These are phyloP conservation scores for Sussaba pulchella DNA, from an alignment of 2,888 invertebrate species.

Conservation along the genomic window DNA sequence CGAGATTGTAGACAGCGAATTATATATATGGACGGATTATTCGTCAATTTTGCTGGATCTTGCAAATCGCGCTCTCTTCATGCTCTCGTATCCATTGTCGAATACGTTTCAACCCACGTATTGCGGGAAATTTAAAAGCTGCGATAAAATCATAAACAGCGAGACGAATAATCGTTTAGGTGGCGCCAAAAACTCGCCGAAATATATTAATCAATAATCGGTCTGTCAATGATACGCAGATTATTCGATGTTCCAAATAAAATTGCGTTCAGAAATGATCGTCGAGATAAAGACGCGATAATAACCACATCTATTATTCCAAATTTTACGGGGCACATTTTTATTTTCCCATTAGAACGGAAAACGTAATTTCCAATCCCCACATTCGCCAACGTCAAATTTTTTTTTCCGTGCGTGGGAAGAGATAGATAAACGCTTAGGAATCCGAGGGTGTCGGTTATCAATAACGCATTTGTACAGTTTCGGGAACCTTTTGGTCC, in stretches of 20 bases:
- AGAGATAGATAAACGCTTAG: conserved; percentile 10
- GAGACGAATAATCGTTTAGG: neutral
- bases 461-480: conserved; percentile 60
- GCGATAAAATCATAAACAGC: conserved; percentile 32
- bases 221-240: neutral
- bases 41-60: conserved; percentile 28
- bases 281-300: neutral
- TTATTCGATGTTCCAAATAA: conserved; percentile 11
- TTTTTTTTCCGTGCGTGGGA: conserved; percentile 24
- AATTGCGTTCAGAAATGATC: neutral
- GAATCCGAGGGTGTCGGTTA: conserved; percentile 44
- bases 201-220: conserved; percentile 18
- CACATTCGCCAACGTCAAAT: neutral
- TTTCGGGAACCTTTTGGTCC: conserved; percentile 40
- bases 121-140: conserved; percentile 23
- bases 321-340: conserved; percentile 69
- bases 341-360: conserved; percentile 80
- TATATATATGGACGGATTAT: conserved; percentile 26
- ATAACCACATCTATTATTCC: conserved; percentile 71
- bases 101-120: no score
- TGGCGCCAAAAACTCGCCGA: neutral
- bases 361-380: conserved; percentile 28
- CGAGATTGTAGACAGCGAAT: conserved; percentile 18
- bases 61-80: neutral
- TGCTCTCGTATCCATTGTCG: conserved; percentile 14